Conservation (phyloP, 2,113 vertebrate species). For the Nothoprocta perdicaria region DNA sequence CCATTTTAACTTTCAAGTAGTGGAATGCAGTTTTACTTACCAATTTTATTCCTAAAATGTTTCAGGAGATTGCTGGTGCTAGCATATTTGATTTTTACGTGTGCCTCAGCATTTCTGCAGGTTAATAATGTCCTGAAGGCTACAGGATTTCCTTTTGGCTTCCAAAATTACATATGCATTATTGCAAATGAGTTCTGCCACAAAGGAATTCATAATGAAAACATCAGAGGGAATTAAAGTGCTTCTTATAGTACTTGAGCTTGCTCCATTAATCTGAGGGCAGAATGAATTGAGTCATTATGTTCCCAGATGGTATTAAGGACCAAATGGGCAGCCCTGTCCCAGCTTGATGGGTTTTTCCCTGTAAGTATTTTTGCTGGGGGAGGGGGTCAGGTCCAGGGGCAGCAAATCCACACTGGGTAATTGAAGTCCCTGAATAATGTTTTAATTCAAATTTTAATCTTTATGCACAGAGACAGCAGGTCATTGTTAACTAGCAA, state of each 20-base stretch:
- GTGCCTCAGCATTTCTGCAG: slow-evolving; percentile 63
- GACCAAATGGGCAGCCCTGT: slow-evolving; percentile 47
- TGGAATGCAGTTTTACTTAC: neutral
- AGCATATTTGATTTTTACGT: slow-evolving; percentile 52
- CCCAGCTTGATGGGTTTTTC: slow-evolving; percentile 24
- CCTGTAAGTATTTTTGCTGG: slow-evolving; percentile 37
- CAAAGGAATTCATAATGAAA: slow-evolving; percentile 77
- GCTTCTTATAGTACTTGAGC: slow-evolving; percentile 62
- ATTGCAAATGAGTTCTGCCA: slow-evolving; percentile 75
- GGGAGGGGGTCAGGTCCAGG: slow-evolving; percentile 48
- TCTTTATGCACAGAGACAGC: slow-evolving; percentile 56
- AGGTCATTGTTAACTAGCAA: slow-evolving; percentile 64
- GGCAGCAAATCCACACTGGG: slow-evolving; percentile 52
- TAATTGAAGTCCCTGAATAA: slow-evolving; percentile 69
- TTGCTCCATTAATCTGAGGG: slow-evolving; percentile 75
- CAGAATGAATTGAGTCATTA: slow-evolving; percentile 69
- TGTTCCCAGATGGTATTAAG: slow-evolving; percentile 44
- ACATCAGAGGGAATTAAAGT: slow-evolving; percentile 73
- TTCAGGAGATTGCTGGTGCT: slow-evolving; percentile 22
- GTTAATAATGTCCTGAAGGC: slow-evolving; percentile 70
- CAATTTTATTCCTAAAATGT: slow-evolving; percentile 33
- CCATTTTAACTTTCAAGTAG: slow-evolving; percentile 27
- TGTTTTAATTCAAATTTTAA: slow-evolving; percentile 71
- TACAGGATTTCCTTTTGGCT: slow-evolving; percentile 68
- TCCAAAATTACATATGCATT: slow-evolving; percentile 73